Percentiles rank a stretch among this genome's conserved stretches.
phyloP scores from a whole-genome alignment of 2,797 vertebrate genomes.

The Enteromius anoplus region DNA sequence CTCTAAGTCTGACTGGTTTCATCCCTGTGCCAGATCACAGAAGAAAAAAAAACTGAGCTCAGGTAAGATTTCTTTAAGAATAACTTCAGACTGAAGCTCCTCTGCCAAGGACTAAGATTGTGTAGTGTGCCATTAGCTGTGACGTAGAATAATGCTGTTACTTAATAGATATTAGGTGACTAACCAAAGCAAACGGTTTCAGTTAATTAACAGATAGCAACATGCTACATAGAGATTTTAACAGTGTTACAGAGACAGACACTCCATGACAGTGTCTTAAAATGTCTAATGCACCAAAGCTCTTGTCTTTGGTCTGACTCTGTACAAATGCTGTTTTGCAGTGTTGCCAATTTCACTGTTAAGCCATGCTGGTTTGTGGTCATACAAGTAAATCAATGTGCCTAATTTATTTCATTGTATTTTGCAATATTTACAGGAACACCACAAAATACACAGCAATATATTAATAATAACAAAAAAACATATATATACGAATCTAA shows the following conservation, averaged over 20 bases:
- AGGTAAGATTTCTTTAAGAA: conserved; percentile 42
- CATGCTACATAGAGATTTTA: background rate
- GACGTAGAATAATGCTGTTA: background rate
- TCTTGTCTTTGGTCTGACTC: background rate
- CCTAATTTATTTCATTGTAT: background rate
- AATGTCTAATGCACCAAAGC: background rate
- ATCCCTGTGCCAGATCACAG: background rate
- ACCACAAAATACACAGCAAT: background rate
- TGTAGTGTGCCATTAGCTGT: background rate
- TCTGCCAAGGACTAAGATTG: background rate
- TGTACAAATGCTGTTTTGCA: background rate
- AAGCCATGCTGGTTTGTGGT: background rate
- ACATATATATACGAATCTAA: background rate
- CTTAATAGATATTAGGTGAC: background rate
- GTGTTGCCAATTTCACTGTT: background rate
- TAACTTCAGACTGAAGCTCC: background rate
- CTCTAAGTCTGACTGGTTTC: conserved; percentile 32
- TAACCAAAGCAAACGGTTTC: background rate
- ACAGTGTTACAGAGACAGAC: background rate
- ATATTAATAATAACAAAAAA: background rate
- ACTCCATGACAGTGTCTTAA: background rate
- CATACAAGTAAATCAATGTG: conserved; percentile 15
- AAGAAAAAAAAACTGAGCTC: conserved; percentile 15
- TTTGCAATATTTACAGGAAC: background rate
- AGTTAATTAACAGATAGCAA: background rate